Evolutionary conservation across 2,888 invertebrate species (phyloP).

Genomic region (Drosophila emarginata): DNA sequence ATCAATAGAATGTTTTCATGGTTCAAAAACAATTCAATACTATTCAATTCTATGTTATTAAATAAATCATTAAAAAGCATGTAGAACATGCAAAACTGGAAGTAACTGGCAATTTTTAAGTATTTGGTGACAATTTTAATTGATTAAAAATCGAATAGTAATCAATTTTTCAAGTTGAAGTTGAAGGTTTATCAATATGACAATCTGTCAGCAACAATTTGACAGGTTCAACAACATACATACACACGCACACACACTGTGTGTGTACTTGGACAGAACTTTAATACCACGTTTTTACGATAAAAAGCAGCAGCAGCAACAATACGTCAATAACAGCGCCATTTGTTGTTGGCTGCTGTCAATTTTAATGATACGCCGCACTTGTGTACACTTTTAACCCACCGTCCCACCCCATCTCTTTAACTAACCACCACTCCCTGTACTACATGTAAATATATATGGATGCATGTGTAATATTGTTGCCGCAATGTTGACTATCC

Average conservation of each 20-base stretch:
- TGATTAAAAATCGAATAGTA: slow-evolving; percentile 38
- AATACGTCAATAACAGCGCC: slow-evolving; percentile 54
- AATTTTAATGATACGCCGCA: slow-evolving; percentile 66
- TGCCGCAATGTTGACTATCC: slow-evolving; percentile 37
- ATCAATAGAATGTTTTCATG: slow-evolving; percentile 31
- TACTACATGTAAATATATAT: slow-evolving; percentile 1
- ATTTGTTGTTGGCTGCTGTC: slow-evolving; percentile 62
- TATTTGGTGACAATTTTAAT: slow-evolving; percentile 37
- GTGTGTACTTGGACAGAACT: slow-evolving; percentile 2
- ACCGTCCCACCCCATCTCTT: neutral
- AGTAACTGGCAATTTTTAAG: slow-evolving; percentile 45
- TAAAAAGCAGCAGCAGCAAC: slow-evolving; percentile 36
- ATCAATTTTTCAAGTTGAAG: slow-evolving; percentile 54
- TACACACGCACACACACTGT: neutral
- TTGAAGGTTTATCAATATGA: slow-evolving; percentile 60
- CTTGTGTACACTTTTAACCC: slow-evolving; percentile 35
- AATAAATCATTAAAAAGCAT: neutral
- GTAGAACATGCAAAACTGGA: slow-evolving; percentile 41
- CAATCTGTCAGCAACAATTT: slow-evolving; percentile 56
- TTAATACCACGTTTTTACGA: slow-evolving; percentile 22
- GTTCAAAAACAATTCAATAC: slow-evolving; percentile 28
- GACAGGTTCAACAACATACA: slow-evolving; percentile 48
- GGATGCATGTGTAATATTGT: no score
- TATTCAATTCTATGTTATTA: slow-evolving; percentile 11
- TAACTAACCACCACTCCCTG: slow-evolving; percentile 4